Percentiles rank a stretch among this genome's conserved stretches.
phyloP scores from a whole-genome alignment of 2,797 vertebrate genomes.

The Syngnathus rostellatus region DNA sequence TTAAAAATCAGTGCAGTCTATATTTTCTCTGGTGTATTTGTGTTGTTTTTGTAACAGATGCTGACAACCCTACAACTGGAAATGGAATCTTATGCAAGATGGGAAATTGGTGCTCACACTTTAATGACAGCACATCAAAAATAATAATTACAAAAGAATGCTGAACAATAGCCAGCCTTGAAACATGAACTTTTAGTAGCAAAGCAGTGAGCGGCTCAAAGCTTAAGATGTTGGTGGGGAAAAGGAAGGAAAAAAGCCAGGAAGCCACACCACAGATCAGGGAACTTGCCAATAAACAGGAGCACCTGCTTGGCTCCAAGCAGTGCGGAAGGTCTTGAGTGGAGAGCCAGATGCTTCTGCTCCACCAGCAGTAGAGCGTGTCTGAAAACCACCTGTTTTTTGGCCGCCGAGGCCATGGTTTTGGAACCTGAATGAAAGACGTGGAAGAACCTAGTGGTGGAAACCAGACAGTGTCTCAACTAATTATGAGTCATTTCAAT shows the following conservation, averaged over 20 bases:
- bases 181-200: not conserved
- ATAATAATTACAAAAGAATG: not conserved
- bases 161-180: not conserved
- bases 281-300: not conserved
- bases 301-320: conserved; percentile 3
- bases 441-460: conserved; percentile 2
- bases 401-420: not conserved
- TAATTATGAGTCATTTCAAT: conserved; percentile 3
- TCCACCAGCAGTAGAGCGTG: not conserved
- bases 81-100: too few relatives aligned
- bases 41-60: too few relatives aligned
- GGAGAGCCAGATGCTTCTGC: conserved; percentile 2
- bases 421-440: conserved; percentile 2
- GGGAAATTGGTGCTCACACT: not conserved
- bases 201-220: not conserved
- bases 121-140: not conserved
- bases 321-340: not conserved
- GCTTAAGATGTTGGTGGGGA: not conserved
- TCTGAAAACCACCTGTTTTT: conserved; percentile 3
- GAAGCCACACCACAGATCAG: not conserved
- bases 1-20: not conserved
- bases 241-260: not conserved
- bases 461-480: conserved; percentile 5
- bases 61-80: too few relatives aligned
- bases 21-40: too few relatives aligned